phyloP scores from a whole-genome alignment of 2,113 vertebrate genomes.

The Nematolebias whitei region DNA sequence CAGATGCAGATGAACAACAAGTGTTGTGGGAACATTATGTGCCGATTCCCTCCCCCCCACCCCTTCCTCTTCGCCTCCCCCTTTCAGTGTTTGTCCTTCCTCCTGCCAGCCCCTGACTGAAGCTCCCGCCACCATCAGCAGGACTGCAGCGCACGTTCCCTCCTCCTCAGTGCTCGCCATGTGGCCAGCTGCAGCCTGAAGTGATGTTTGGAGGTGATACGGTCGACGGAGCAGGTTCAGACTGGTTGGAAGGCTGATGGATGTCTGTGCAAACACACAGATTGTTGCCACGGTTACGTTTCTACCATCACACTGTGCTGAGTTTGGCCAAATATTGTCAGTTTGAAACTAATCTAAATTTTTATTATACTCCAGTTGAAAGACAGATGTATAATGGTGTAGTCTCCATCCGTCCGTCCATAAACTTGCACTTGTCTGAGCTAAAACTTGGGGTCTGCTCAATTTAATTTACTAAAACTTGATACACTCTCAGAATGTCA shows the following conservation, averaged over 20 bases:
- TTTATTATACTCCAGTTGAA: too few relatives aligned
- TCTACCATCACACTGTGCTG: too few relatives aligned
- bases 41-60: not conserved
- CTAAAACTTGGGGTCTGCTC: too few relatives aligned
- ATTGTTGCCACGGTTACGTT: not conserved
- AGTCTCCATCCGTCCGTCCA: too few relatives aligned
- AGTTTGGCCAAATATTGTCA: too few relatives aligned
- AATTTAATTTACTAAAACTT: too few relatives aligned
- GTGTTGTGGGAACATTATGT: conserved; percentile 68
- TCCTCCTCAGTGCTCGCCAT: not conserved
- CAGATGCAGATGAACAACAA: conserved; percentile 59
- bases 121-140: not conserved
- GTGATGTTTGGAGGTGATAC: conserved; percentile 10
- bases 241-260: conserved; percentile 10
- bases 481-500: too few relatives aligned
- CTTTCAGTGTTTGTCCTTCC: conserved; percentile 13
- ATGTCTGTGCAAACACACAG: conserved; percentile 13
- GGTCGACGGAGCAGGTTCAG: conserved; percentile 28
- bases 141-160: not conserved
- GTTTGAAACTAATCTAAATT: too few relatives aligned
- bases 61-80: not conserved
- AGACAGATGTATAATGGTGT: too few relatives aligned
- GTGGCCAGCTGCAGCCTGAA: conserved; percentile 15
- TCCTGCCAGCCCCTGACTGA: not conserved
- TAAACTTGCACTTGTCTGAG: too few relatives aligned